These are phyloP conservation scores for Himantopus leucocephalus DNA, from an alignment of 2,113 vertebrate species.

Conservation along the genomic window DNA sequence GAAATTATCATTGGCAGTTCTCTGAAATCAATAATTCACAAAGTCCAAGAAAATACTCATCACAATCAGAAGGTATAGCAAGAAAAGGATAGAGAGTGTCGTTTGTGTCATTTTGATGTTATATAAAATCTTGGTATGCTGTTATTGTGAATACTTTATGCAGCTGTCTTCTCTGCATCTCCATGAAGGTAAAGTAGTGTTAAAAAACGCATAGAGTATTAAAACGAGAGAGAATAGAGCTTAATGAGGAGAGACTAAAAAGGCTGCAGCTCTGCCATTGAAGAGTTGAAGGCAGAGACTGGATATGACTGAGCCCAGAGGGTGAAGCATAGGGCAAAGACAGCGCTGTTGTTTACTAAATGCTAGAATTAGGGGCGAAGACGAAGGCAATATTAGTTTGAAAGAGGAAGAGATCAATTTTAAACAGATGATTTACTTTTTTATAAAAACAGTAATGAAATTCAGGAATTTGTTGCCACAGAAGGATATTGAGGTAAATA, in stretches of 20 bases:
- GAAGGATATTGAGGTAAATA: background rate
- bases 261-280: background rate
- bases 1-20: background rate
- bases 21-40: background rate
- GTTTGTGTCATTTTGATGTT: background rate
- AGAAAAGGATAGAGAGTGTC: background rate
- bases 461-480: background rate
- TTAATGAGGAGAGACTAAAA: background rate
- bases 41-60: background rate
- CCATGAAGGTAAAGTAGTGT: background rate
- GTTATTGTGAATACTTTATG: background rate
- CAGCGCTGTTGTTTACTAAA: background rate
- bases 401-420: background rate
- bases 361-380: background rate
- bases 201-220: background rate
- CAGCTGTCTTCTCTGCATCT: background rate
- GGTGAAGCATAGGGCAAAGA: background rate
- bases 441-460: background rate
- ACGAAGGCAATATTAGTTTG: background rate
- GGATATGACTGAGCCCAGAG: background rate
- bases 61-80: background rate
- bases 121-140: background rate
- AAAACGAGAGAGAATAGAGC: fast-evolving
- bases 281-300: background rate
- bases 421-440: background rate